phyloP scores from a whole-genome alignment of 2,113 vertebrate species.

The Emydocephalus ijimae region DNA sequence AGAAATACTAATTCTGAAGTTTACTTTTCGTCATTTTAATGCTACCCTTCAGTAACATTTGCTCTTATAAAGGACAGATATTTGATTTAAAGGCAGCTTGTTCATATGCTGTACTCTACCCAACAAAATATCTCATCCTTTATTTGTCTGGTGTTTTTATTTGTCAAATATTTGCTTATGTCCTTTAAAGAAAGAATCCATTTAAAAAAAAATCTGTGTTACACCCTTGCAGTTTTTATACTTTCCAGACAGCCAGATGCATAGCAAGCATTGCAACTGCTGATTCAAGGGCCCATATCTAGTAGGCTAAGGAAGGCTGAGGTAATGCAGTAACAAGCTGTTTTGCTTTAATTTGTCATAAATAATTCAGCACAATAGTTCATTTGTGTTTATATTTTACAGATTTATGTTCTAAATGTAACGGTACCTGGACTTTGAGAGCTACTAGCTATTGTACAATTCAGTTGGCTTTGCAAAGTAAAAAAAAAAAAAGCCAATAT shows the following conservation, averaged over 20 bases:
- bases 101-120: background rate
- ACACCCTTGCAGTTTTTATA: background rate
- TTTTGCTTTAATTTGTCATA: background rate
- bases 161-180: background rate
- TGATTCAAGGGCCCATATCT: background rate
- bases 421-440: background rate
- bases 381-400: background rate
- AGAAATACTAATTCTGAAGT: background rate
- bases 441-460: background rate
- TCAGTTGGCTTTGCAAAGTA: background rate
- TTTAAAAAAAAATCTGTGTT: background rate
- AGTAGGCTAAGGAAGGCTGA: background rate
- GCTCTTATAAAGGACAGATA: background rate
- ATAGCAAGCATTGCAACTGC: background rate
- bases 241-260: background rate
- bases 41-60: background rate
- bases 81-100: background rate
- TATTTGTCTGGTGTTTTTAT: background rate
- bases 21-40: background rate
- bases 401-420: background rate
- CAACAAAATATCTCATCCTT: background rate
- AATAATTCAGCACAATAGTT: background rate
- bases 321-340: background rate
- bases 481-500: background rate
- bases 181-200: background rate